These are phyloP conservation scores for Drosophila melanica DNA, from an alignment of 1,140 invertebrate genomes.

Conservation along the genomic window DNA sequence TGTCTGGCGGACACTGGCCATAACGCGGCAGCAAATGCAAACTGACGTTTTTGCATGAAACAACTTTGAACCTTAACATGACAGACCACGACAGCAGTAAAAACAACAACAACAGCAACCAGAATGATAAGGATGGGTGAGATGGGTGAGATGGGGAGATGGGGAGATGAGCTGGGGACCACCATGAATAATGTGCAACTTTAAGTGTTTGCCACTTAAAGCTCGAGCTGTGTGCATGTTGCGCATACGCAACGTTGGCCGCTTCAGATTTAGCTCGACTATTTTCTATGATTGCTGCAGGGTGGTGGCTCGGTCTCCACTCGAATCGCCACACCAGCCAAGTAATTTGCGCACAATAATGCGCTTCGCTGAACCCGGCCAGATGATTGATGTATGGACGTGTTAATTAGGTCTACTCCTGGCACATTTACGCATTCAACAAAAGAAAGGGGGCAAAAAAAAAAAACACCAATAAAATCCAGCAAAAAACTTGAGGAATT, in stretches of 20 bases:
- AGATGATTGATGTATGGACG: slow-evolving; percentile 82
- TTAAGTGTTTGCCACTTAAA: slow-evolving; percentile 55
- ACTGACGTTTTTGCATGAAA: slow-evolving; percentile 69
- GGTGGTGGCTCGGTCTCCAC: background rate
- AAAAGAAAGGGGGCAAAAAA: slow-evolving; percentile 8
- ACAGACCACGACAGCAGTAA: slow-evolving; percentile 64
- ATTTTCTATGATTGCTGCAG: slow-evolving; percentile 1
- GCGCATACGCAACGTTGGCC: slow-evolving; percentile 42
- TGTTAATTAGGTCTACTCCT: slow-evolving; percentile 79
- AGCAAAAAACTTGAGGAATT: slow-evolving; percentile 70
- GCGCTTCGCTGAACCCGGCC: slow-evolving; percentile 73
- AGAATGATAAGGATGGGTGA: background rate
- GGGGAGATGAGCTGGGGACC: background rate
- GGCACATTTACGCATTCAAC: slow-evolving; percentile 54
- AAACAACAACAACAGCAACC: slow-evolving; percentile 8
- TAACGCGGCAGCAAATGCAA: slow-evolving; percentile 68
- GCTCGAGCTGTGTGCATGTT: slow-evolving; percentile 22
- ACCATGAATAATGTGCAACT: slow-evolving; percentile 42
- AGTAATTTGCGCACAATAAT: slow-evolving; percentile 81
- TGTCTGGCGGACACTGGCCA: slow-evolving; percentile 34
- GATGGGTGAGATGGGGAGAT: background rate
- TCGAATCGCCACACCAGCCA: slow-evolving; percentile 48
- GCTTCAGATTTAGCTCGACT: slow-evolving; percentile 8
- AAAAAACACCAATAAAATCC: slow-evolving; percentile 62
- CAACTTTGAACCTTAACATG: slow-evolving; percentile 72